Evolutionary conservation across 2,113 vertebrate genomes (phyloP).

Genomic region (Poeciliopsis retropinna): DNA sequence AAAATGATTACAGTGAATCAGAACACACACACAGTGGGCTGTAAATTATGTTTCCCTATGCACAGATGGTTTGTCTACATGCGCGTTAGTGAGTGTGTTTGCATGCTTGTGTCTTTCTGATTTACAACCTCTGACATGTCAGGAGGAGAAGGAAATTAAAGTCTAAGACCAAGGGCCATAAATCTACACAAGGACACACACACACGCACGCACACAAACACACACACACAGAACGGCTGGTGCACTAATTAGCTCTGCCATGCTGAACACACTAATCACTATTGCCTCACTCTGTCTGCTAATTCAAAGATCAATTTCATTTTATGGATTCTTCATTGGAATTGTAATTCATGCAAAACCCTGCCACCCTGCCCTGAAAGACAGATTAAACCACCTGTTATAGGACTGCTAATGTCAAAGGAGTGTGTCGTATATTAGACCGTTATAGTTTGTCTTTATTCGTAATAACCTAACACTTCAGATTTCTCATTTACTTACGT

Average conservation of each 20-base stretch:
- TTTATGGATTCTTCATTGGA: constrained; percentile 80
- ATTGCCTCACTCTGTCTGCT: constrained; percentile 73
- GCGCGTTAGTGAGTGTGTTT: constrained; percentile 30
- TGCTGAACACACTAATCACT: constrained; percentile 75
- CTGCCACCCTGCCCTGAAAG: constrained; percentile 64
- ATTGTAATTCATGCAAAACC: constrained; percentile 68
- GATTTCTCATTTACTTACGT: constrained; percentile 10
- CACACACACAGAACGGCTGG: constrained; percentile 58
- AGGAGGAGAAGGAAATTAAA: constrained; percentile 68
- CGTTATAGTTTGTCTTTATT: constrained; percentile 16
- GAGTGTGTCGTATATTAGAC: constrained; percentile 44
- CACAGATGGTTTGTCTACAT: constrained; percentile 59
- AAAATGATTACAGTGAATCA: constrained; percentile 61
- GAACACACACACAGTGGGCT: constrained; percentile 35
- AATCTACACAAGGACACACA: constrained; percentile 40
- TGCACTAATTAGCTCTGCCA: constrained; percentile 74
- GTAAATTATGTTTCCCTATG: constrained; percentile 52
- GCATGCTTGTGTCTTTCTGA: constrained; percentile 42
- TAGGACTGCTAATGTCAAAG: constrained; percentile 42
- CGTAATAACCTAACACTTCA: not conserved
- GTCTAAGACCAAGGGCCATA: constrained; percentile 57
- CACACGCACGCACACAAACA: constrained; percentile 31
- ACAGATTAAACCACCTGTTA: constrained; percentile 70
- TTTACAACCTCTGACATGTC: constrained; percentile 66
- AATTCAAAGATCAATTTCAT: constrained; percentile 79